Evolutionary conservation across 2,113 vertebrate species (phyloP), one percentile per base, ranked within the genome.

Genomic region (Egretta garzetta): DNA sequence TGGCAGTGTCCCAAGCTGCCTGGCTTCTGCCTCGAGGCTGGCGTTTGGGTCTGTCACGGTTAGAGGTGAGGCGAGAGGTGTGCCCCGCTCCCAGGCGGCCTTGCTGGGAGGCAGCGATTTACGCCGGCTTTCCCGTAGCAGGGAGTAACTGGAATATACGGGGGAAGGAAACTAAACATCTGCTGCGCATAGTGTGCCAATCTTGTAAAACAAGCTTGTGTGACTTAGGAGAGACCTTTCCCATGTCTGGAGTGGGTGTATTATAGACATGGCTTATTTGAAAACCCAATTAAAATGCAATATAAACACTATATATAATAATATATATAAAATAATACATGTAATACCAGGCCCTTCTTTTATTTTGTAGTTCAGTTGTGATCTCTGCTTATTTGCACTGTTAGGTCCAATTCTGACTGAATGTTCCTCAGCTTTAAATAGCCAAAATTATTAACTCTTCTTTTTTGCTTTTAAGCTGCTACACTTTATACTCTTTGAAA

Each of bases 11-110:
- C 0, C 22, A 1, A 8, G 64, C 18, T 11, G 43, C 0, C 4
- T 3, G 75, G 33, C 21, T 39, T n/a, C 7, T 59, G 77, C 47
- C 39, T 14, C 0, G 2, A 6, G 55, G 56, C 74, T 52, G 60
- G 0, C 0, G 1, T 7, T 27, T 0, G 3, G 60, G 21, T 58
- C 45, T 41, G 50, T 26, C 2, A 2, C 28, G 3, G 37, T 1
- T 7, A 2, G 39, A 24, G 74, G 62, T 4, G 17, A 17, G 47
- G 32, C 3, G 4, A 22, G 70, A 19, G 55, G 28, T 30, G 71
- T 35, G 62, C 28, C 33, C 13, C 1, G 1, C 26, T 33, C 63
- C 14, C 1, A 0, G 30, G 8, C 2, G 2, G 39, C 23, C 1
- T 6, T 20, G 43, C 81, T 60, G n/a, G 76, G 14, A 28, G 33